Evolutionary conservation across 2,797 vertebrate species (phyloP).

Genomic region (Myotis myotis): DNA sequence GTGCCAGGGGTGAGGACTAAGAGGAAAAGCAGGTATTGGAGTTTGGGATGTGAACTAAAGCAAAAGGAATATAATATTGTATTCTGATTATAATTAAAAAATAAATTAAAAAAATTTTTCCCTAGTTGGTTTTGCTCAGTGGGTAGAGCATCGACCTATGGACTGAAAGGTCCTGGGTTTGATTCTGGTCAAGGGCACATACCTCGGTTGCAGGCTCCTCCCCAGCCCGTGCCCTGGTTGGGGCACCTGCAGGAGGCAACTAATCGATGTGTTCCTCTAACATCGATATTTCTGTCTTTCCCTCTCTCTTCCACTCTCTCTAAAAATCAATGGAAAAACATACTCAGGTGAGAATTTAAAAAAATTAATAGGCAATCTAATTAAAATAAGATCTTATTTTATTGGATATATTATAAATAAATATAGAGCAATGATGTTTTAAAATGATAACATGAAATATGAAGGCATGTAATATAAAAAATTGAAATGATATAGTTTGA

Average conservation of each 20-base stretch:
- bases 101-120: background rate
- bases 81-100: background rate
- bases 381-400: background rate
- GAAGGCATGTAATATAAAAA: background rate
- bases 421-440: background rate
- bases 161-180: no score
- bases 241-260: no score
- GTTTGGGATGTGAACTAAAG: no score
- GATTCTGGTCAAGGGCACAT: no score
- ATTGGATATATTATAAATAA: background rate
- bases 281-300: no score
- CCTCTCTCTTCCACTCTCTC: no score
- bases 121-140: no score
- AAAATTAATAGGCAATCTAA: background rate
- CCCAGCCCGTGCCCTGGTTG: no score
- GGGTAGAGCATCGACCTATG: no score
- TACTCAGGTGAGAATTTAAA: background rate
- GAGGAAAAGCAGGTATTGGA: background rate
- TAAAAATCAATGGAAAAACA: no score
- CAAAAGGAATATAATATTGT: background rate
- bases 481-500: constrained; percentile 32
- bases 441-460: background rate
- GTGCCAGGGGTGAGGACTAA: background rate
- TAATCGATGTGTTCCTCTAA: no score
- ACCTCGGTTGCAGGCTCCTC: no score